A percentile compares a stretch with the other conserved stretches of the same genome.
Conservation (phyloP, 2,888 invertebrate species). For the Scaptomyza cyrtandrae region DNA sequence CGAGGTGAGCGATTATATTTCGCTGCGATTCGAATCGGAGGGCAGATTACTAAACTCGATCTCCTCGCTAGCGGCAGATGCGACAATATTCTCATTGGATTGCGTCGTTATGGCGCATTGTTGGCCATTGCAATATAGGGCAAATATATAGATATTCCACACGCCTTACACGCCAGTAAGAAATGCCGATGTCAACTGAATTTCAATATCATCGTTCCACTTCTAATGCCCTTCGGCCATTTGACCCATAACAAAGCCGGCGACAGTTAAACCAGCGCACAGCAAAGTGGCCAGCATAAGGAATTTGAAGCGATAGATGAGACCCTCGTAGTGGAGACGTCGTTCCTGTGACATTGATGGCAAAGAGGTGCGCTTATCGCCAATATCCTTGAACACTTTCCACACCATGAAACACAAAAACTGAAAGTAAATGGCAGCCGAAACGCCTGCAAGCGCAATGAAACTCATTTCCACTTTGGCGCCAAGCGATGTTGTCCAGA, state of each 20-base stretch:
- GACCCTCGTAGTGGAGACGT: conserved; percentile 95
- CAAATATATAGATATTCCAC: conserved; percentile 99
- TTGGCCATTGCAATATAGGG: conserved; percentile 95
- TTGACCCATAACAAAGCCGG: conserved; percentile 97
- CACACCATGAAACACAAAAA: conserved; percentile 97
- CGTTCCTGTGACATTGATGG: conserved; percentile 97
- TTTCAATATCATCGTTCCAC: conserved; percentile 94
- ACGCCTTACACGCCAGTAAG: conserved; percentile 99
- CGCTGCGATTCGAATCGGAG: conserved; percentile 91
- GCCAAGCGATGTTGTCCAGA: conserved; percentile 97
- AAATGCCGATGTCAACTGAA: conserved; percentile 98
- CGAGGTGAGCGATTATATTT: conserved; percentile 95
- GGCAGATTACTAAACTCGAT: conserved; percentile 95
- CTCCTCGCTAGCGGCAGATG: conserved; percentile 92
- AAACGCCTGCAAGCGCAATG: conserved; percentile 93
- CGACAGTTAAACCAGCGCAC: conserved; percentile 96
- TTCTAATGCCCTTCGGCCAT: conserved; percentile 97
- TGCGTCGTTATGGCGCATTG: conserved; percentile 85
- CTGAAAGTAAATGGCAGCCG: conserved; percentile 95
- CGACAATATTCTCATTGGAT: conserved; percentile 87
- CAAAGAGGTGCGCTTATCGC: conserved; percentile 92
- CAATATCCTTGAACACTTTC: conserved; percentile 96
- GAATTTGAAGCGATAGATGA: conserved; percentile 99
- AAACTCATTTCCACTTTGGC: conserved; percentile 90
- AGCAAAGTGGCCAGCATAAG: conserved; percentile 97